Percentiles rank a stretch among this genome's conserved stretches.
Conservation (phyloP, 1,140 invertebrate species). For the Galendromus occidentalis region DNA sequence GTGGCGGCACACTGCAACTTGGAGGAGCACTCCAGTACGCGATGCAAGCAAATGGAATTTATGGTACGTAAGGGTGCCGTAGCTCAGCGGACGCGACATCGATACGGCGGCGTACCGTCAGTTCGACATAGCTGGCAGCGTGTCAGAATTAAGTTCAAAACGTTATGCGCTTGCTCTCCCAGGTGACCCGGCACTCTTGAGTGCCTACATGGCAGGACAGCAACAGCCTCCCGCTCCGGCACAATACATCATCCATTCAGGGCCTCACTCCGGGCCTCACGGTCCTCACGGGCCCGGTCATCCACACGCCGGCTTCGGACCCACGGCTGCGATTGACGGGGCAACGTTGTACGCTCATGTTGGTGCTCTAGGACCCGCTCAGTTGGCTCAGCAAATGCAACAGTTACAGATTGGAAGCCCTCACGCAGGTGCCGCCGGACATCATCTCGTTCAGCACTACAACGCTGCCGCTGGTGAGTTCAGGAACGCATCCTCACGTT, state of each 20-base stretch:
- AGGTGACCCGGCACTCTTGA: slow-evolving; percentile 1
- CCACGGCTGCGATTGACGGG: background rate
- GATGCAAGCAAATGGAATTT: slow-evolving; percentile 10
- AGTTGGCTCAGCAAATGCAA: slow-evolving; percentile 8
- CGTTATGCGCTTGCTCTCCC: background rate
- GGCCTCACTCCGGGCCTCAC: background rate
- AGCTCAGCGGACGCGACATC: too few species aligned
- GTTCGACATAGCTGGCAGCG: too few species aligned
- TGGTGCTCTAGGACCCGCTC: background rate
- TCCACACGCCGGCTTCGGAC: background rate
- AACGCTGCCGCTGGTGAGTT: slow-evolving; percentile 9
- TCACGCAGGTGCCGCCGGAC: background rate
- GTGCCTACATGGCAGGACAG: slow-evolving; percentile 4
- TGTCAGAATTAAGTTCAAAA: too few species aligned
- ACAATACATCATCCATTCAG: slow-evolving; percentile 8
- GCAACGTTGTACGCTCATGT: slow-evolving; percentile 4
- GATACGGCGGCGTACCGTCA: too few species aligned
- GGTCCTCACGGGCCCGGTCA: slow-evolving; percentile 1
- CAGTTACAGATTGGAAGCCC: background rate
- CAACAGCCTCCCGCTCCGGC: background rate
- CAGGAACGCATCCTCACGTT: too few species aligned
- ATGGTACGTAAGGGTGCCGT: too few species aligned
- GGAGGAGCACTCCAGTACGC: slow-evolving; percentile 2
- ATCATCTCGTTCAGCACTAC: slow-evolving; percentile 10
- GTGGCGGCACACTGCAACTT: background rate